These are phyloP conservation scores for Spodoptera littoralis DNA, from an alignment of 2,888 invertebrate genomes.

Conservation along the genomic window DNA sequence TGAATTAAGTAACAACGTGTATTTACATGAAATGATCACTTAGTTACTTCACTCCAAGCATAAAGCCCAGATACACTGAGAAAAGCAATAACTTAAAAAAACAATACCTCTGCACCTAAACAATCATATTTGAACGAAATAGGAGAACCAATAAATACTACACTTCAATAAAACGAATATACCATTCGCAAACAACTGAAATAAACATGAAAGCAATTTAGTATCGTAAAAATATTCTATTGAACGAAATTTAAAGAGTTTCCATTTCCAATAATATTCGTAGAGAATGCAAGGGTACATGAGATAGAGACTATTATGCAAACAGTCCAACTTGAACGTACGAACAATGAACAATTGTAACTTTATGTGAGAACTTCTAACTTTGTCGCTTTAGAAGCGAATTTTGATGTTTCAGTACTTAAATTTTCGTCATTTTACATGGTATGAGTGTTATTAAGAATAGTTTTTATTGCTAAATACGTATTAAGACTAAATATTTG, in stretches of 20 bases:
- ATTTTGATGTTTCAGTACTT: conserved; percentile 60
- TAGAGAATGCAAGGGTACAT: conserved; percentile 69
- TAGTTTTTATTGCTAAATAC: conserved; percentile 15
- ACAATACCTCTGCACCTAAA: conserved; percentile 13
- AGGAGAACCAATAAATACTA: conserved; percentile 31
- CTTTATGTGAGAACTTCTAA: conserved; percentile 74
- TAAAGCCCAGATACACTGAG: no score
- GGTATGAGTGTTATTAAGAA: conserved; percentile 31
- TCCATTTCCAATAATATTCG: conserved; percentile 70
- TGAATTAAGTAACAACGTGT: no score
- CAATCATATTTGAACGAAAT: conserved; percentile 28
- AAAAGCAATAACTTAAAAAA: neutral
- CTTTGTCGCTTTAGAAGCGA: conserved; percentile 60
- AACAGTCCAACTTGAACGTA: conserved; percentile 72
- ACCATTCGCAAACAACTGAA: conserved; percentile 41
- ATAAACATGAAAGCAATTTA: conserved; percentile 47
- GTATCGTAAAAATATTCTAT: conserved; percentile 66
- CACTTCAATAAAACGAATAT: conserved; percentile 42
- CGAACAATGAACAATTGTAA: conserved; percentile 72
- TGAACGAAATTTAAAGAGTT: conserved; percentile 66
- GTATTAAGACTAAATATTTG: no score
- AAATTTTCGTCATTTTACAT: conserved; percentile 41
- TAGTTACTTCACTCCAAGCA: no score
- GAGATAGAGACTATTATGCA: conserved; percentile 82
- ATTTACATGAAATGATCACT: no score